Base-by-base conservation (phyloP, 1,140 invertebrate genomes). In the Samia ricini region DNA sequence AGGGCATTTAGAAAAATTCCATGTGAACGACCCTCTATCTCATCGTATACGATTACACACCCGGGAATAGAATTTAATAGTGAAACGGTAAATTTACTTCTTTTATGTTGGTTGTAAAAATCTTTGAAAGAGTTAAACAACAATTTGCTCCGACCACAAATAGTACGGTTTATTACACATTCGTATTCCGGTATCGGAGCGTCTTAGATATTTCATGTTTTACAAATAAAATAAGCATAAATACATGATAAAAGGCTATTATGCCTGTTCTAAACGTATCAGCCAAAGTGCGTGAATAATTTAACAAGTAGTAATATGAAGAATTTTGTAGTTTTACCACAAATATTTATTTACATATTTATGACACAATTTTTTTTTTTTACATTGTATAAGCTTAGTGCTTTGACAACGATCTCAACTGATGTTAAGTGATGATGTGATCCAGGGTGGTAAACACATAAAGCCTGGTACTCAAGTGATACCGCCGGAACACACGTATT, bases 61-160 rank as follows among this genome's bases (percentile, higher is more conserved):
- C 56, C 68, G 36, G 58, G 64, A 78, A 78, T 75, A 76, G 71
- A 72, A 64, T 71, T 71, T 69, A 71, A 69, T 68, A 67, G 66
- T 69, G 59, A 42, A 55, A 58, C 65, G 66, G 66, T 72, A 72
- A 71, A 72, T 72, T 71, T 73, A 66, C 63, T 61, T 52, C 65
- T 57, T 75, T 75, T 72, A 75, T 68, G 69, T 57, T 24, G 21
- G 59, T 63, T 69, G 66, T 78, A 73, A 76, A n/a, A 76, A 61
- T 62, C 52, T 63, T 64, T 61, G 63, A 77, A 74, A 71, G 72
- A 72, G 66, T 73, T 78, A 70, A 75, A 73, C 59, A 70, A 56
- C 66, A 62, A 71, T 78, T 74, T 66, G 71, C 60, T 72, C 57
- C 56, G 51, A 69, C 76, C 76, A 68, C 76, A 69, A 77, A 74